Evolutionary conservation across 2,113 vertebrate species (phyloP).

Genomic region (Maccullochella peelii): DNA sequence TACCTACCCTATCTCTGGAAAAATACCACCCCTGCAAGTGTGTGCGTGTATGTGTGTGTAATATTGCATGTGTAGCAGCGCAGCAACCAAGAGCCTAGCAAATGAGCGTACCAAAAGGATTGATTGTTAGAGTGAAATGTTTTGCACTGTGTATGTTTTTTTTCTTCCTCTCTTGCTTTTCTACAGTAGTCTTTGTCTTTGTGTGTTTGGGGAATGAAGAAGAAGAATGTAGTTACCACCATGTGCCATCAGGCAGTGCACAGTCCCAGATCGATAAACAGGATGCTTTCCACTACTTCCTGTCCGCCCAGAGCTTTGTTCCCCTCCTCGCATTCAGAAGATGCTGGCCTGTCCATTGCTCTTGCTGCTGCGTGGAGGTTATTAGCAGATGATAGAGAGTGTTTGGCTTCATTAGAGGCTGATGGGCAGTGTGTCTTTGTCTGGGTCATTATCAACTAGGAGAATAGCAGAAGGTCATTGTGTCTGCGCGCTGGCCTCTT

Average conservation of each 20-base stretch:
- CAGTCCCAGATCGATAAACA: constrained; percentile 72
- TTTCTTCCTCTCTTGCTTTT: neutral
- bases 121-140: constrained; percentile 74
- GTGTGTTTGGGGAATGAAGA: constrained; percentile 55
- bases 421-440: constrained; percentile 75
- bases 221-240: constrained; percentile 62
- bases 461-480: constrained; percentile 79
- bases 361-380: constrained; percentile 66
- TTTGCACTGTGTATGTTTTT: constrained; percentile 57
- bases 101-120: constrained; percentile 67
- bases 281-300: constrained; percentile 74
- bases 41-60: constrained; percentile 34
- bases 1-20: constrained; percentile 67
- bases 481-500: constrained; percentile 68
- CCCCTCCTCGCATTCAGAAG: constrained; percentile 54
- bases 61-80: constrained; percentile 35
- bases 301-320: constrained; percentile 73
- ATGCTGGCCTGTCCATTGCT: constrained; percentile 70
- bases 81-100: constrained; percentile 53
- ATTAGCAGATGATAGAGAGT: constrained; percentile 78
- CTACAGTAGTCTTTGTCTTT: constrained; percentile 63
- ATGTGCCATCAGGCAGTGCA: constrained; percentile 43
- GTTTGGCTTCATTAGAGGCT: constrained; percentile 80
- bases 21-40: constrained; percentile 68
- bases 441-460: constrained; percentile 79